Conservation (phyloP, 1,140 invertebrate species). For the Nephila pilipes region DNA sequence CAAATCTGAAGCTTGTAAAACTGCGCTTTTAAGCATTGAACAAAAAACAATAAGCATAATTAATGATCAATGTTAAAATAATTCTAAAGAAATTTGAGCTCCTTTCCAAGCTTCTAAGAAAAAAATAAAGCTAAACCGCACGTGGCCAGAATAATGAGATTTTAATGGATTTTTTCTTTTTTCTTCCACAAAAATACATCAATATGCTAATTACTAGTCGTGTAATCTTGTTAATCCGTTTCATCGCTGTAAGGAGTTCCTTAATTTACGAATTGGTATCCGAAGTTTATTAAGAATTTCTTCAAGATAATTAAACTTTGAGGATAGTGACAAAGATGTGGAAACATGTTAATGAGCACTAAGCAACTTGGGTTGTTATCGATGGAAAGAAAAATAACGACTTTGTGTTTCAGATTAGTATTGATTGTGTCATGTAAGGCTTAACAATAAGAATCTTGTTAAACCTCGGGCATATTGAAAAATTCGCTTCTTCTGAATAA, state of each 20-base stretch:
- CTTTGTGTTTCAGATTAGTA: background rate
- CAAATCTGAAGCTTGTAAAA: no score
- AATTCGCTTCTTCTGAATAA: no score
- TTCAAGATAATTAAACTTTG: slow-evolving; percentile 17
- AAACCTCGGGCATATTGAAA: no score
- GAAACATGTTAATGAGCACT: slow-evolving; percentile 3
- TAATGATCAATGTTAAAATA: background rate
- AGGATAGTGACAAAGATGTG: background rate
- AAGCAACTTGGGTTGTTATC: no score
- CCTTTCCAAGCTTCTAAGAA: background rate
- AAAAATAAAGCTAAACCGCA: background rate
- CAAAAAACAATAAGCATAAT: no score
- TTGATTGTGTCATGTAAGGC: background rate
- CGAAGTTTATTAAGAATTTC: slow-evolving; percentile 31
- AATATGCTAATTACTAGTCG: slow-evolving; percentile 35
- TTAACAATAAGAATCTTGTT: background rate
- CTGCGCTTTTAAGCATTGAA: no score
- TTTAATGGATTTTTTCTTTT: background rate
- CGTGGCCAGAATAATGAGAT: slow-evolving; percentile 1
- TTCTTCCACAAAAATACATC: background rate
- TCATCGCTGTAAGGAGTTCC: slow-evolving; percentile 32
- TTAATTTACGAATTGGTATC: slow-evolving; percentile 24
- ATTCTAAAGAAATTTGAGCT: background rate
- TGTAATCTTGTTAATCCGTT: slow-evolving; percentile 33
- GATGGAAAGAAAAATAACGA: background rate